Evolutionary conservation across 2,797 vertebrate genomes (phyloP).

Genomic region (Karalla daura): DNA sequence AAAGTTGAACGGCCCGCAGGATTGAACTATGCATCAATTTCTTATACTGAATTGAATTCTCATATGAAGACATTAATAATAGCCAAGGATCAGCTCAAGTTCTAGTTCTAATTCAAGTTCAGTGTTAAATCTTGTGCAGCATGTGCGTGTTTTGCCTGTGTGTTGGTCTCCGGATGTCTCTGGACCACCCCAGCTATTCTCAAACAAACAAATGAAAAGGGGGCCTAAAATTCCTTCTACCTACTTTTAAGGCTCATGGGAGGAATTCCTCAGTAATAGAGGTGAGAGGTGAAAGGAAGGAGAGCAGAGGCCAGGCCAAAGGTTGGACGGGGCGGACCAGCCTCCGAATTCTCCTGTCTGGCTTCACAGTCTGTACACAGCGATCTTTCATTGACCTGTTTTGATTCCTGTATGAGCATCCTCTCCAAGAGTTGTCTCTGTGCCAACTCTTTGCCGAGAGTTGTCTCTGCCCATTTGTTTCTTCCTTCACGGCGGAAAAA

Average conservation of each 20-base stretch:
- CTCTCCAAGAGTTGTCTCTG: constrained; percentile 2
- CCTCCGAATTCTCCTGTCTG: constrained; percentile 40
- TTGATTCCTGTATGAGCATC: constrained; percentile 10
- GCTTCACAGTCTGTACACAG: constrained; percentile 32
- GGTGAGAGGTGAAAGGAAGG: constrained; percentile 83
- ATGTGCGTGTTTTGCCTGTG: constrained; percentile 12
- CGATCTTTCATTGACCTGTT: constrained; percentile 8
- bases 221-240: constrained; percentile 84
- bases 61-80: background rate
- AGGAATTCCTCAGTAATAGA: constrained; percentile 91
- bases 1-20: background rate
- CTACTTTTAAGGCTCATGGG: constrained; percentile 81
- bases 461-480: constrained; percentile 7
- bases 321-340: constrained; percentile 63
- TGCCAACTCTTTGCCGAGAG: background rate
- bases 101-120: constrained; percentile 43
- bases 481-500: background rate
- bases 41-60: background rate
- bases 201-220: constrained; percentile 90
- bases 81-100: background rate
- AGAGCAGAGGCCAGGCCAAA: constrained; percentile 72
- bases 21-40: background rate
- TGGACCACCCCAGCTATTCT: constrained; percentile 88
- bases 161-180: constrained; percentile 76
- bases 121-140: background rate